phyloP scores from a whole-genome alignment of 2,797 vertebrate species.

The Taenioides sp. region DNA sequence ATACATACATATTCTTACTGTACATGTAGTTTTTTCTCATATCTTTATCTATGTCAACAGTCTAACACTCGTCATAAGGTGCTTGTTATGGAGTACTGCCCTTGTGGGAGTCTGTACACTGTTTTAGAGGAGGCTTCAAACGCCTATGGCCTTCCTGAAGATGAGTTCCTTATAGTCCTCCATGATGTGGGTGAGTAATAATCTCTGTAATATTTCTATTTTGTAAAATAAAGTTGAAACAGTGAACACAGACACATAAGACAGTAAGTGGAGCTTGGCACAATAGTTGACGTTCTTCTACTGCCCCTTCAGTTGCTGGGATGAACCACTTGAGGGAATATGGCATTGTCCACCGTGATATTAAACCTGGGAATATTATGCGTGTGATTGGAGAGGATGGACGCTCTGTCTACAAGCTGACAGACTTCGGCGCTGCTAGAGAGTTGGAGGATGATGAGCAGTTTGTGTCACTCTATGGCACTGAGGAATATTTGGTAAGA shows the following conservation, averaged over 20 bases:
- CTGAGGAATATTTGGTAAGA: slow-evolving; percentile 82
- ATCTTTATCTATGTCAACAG: slow-evolving; percentile 59
- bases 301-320: slow-evolving; percentile 84
- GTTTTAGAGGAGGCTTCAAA: slow-evolving; percentile 95
- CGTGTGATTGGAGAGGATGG: slow-evolving; percentile 95
- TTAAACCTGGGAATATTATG: slow-evolving; percentile 99
- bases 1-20: not conserved
- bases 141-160: slow-evolving; percentile 93
- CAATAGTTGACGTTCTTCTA: not conserved
- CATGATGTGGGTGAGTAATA: slow-evolving; percentile 89
- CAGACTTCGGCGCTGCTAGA: slow-evolving; percentile 94
- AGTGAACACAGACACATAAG: not conserved
- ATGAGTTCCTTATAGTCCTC: slow-evolving; percentile 95
- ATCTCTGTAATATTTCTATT: not conserved
- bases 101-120: slow-evolving; percentile 94
- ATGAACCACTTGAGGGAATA: slow-evolving; percentile 98
- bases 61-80: slow-evolving; percentile 94
- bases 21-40: not conserved
- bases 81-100: slow-evolving; percentile 97
- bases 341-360: slow-evolving; percentile 95
- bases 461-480: slow-evolving; percentile 96
- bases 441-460: slow-evolving; percentile 97
- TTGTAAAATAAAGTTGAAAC: not conserved
- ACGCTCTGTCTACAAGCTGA: slow-evolving; percentile 94
- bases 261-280: not conserved